Percentiles rank a stretch among this genome's conserved stretches.
Evolutionary conservation across 2,888 invertebrate species (phyloP).

Genomic region (Horisme vitalbata): DNA sequence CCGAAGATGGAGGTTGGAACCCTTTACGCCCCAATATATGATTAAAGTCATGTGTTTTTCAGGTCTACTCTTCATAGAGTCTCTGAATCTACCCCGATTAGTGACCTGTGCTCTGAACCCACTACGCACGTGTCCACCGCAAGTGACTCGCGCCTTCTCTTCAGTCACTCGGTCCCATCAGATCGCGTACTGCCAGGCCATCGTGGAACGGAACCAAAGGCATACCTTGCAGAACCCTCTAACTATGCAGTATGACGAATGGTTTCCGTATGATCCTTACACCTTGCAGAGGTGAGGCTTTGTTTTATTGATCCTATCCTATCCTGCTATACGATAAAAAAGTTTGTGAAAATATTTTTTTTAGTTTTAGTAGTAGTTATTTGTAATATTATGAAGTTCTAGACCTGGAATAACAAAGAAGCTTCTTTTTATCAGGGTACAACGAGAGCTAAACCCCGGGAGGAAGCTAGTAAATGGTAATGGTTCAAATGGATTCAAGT

Average conservation of each 20-base stretch:
- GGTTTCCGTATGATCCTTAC: conserved; percentile 97
- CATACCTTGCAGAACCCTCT: conserved; percentile 67
- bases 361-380: no score
- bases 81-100: conserved; percentile 92
- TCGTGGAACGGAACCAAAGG: conserved; percentile 92
- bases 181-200: conserved; percentile 94
- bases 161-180: conserved; percentile 92
- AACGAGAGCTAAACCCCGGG: no score
- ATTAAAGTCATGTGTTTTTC: conserved; percentile 26
- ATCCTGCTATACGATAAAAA: no score
- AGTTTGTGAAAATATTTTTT: no score
- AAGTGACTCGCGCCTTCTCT: conserved; percentile 91
- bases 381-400: no score
- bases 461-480: no score
- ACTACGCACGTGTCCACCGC: conserved; percentile 89
- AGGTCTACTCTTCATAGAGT: conserved; percentile 91
- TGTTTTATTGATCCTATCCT: no score
- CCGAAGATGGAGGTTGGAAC: no score
- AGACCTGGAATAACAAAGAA: no score
- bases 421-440: no score
- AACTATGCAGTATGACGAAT: conserved; percentile 83
- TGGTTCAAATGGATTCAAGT: no score
- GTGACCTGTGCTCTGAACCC: conserved; percentile 95
- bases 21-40: no score
- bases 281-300: conserved; percentile 79